Evolutionary conservation across 2,888 invertebrate genomes (phyloP).

Genomic region (Drosophila parthenogenetica): DNA sequence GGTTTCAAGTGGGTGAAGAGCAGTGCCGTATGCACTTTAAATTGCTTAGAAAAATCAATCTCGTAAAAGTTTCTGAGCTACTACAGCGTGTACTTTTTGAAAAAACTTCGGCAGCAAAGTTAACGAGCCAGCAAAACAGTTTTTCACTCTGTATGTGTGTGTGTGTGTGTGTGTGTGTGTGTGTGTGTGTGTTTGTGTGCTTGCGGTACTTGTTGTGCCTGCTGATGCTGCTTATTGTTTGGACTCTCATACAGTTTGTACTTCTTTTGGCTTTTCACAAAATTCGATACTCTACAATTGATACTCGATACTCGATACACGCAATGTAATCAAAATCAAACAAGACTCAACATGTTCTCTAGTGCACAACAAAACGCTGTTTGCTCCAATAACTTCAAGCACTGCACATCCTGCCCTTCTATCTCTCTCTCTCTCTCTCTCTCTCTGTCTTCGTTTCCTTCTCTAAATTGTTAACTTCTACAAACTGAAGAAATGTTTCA

Average conservation of each 20-base stretch:
- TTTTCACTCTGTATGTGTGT: slow-evolving; percentile 14
- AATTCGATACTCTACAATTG: slow-evolving; percentile 19
- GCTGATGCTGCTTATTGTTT: slow-evolving; percentile 44
- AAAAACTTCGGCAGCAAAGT: slow-evolving; percentile 46
- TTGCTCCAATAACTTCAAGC: slow-evolving; percentile 8
- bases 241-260: slow-evolving; percentile 35
- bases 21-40: slow-evolving; percentile 66
- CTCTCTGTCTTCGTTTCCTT: too few relatives aligned
- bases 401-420: background rate
- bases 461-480: background rate
- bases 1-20: background rate
- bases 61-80: slow-evolving; percentile 70
- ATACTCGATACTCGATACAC: slow-evolving; percentile 7
- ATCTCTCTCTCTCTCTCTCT: too few relatives aligned
- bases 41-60: slow-evolving; percentile 81
- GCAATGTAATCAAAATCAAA: slow-evolving; percentile 46
- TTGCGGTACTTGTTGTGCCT: slow-evolving; percentile 43
- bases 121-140: slow-evolving; percentile 52
- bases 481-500: background rate
- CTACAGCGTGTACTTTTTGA: slow-evolving; percentile 52
- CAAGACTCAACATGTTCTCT: slow-evolving; percentile 10
- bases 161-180: slow-evolving; percentile 2
- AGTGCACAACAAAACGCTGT: slow-evolving; percentile 29
- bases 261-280: slow-evolving; percentile 36
- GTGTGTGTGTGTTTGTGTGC: slow-evolving; percentile 20